phyloP scores from a whole-genome alignment of 2,888 invertebrate species.

The Aromia moschata region DNA sequence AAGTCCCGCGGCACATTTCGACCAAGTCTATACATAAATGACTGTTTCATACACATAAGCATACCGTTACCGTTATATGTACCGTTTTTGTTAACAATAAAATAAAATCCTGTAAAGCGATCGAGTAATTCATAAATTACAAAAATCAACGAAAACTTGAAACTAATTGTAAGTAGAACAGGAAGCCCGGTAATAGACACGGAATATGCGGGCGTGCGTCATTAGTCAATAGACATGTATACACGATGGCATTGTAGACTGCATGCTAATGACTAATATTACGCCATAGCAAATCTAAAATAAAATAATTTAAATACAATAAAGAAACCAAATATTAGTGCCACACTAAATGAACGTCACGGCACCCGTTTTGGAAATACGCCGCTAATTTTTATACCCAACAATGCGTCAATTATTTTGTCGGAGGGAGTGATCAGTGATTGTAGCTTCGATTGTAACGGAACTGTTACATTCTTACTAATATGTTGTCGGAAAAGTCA shows the following conservation, averaged over 20 bases:
- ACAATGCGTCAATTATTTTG: too few relatives aligned
- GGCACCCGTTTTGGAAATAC: too few relatives aligned
- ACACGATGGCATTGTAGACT: conserved; percentile 5
- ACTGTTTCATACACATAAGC: background rate
- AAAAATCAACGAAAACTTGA: too few relatives aligned
- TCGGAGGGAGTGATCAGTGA: too few relatives aligned
- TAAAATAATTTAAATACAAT: conserved; percentile 16
- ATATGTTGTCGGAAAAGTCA: too few relatives aligned
- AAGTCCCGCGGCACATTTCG: background rate
- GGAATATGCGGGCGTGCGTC: conserved; percentile 14
- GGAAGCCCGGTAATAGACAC: background rate
- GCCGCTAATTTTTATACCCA: too few relatives aligned
- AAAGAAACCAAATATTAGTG: background rate
- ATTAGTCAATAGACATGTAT: too few relatives aligned
- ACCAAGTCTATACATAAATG: background rate
- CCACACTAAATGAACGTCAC: background rate
- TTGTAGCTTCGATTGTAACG: too few relatives aligned
- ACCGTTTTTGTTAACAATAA: background rate
- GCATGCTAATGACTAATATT: conserved; percentile 17
- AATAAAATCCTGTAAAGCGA: background rate
- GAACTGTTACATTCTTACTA: too few relatives aligned
- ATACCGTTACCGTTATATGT: background rate
- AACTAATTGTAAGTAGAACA: background rate
- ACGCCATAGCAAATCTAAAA: background rate
- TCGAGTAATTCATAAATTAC: too few relatives aligned